Evolutionary conservation across 2,113 vertebrate species (phyloP).

Genomic region (Ramphastos sulfuratus): DNA sequence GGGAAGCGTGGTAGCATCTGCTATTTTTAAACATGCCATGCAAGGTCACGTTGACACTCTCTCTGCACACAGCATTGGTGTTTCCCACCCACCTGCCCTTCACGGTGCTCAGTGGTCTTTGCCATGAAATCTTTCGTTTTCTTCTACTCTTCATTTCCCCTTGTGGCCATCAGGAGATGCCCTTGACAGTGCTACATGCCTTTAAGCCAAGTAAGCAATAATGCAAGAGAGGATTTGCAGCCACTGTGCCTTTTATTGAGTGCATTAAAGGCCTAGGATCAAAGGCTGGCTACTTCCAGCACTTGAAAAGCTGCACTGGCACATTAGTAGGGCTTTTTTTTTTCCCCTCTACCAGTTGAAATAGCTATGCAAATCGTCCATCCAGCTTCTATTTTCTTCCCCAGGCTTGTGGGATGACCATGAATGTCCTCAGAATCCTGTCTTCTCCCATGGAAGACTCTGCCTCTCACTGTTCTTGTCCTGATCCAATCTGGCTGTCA

Average conservation of each 20-base stretch:
- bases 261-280: slow-evolving; percentile 25
- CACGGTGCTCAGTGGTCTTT: neutral
- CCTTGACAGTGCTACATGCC: neutral
- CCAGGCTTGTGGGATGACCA: neutral
- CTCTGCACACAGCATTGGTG: accelerated
- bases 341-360: neutral
- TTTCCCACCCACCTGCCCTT: accelerated
- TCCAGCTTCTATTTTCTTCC: slow-evolving; percentile 31
- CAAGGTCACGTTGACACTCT: neutral
- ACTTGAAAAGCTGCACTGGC: neutral
- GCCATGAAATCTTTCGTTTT: slow-evolving; percentile 2
- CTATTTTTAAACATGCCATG: neutral
- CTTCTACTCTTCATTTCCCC: slow-evolving; percentile 1
- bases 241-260: neutral
- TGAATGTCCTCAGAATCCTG: neutral
- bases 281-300: slow-evolving; percentile 21
- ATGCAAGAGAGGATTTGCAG: neutral
- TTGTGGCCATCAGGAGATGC: neutral
- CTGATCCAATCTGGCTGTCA: neutral
- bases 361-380: slow-evolving; percentile 7
- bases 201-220: slow-evolving; percentile 40
- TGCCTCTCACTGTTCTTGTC: neutral
- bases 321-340: neutral
- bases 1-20: neutral
- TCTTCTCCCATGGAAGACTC: neutral